Base-by-base conservation (phyloP, 1,140 invertebrate genomes). In the Drosophila sturtevanti region DNA sequence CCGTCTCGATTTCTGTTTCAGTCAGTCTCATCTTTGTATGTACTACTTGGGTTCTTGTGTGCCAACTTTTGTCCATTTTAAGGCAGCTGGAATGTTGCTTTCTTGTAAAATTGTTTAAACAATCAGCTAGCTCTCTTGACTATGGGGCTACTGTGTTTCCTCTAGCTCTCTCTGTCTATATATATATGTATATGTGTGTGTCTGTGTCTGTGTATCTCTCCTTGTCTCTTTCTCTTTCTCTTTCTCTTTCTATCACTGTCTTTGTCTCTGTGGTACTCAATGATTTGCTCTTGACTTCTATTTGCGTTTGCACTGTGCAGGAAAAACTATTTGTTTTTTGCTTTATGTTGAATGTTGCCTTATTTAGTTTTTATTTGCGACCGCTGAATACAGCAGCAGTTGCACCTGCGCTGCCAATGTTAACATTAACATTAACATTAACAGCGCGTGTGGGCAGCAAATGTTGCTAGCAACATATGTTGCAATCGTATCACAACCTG, bases 41-140 rank as follows among this genome's bases (percentile, higher is more conserved):
- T 18, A 11, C 41, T 18, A 11, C 41, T 41, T 37, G 48, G 38
- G 63, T 52, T 81, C 72, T 70, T 66, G 63, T 87, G 81, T 72
- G 82, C 79, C 82, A 86, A 82, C 82, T 86, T 86, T 87, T 86
- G 79, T 87, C 82, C 82, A 86, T 87, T 87, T 89, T 84, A 89
- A 89, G 85, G 85, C 80, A 89, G 85, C 77, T 89, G 84, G 85
- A 89, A 89, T 89, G 85, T 89, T 89, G 84, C 85, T 85, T 89
- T 89, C 85, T 89, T 89, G 84, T 89, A 89, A 89, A 48, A 89
- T 89, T 89, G 85, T 89, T 89, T 89, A 89, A 89, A 89, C 85
- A 89, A 89, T 31, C 52, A 55, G 52, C 54, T 48, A 56, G 54
- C 9, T 56, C 54, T 56, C 54, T 56, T 34, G 22, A 34, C 58